Conservation (phyloP, 2,888 invertebrate genomes). For the Osmoderma eremita region DNA sequence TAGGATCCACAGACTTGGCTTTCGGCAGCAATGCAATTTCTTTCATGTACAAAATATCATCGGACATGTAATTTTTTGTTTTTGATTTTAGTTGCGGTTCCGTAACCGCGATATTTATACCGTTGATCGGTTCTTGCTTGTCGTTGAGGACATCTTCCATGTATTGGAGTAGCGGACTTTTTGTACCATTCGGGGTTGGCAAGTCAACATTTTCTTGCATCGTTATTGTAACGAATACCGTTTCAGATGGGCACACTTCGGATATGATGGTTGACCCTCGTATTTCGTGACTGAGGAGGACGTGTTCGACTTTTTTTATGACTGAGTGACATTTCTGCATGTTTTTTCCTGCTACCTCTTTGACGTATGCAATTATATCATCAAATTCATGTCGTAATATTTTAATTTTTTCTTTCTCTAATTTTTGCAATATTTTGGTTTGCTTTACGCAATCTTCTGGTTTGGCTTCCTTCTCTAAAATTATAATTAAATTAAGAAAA, state of each 20-base stretch:
- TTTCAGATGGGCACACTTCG: conserved; percentile 50
- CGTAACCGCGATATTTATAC: conserved; percentile 47
- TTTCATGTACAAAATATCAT: conserved; percentile 44
- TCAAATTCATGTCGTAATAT: conserved; percentile 49
- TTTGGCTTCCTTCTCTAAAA: conserved; percentile 11
- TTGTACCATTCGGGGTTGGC: conserved; percentile 43
- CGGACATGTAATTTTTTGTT: conserved; percentile 40
- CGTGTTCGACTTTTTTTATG: conserved; percentile 52
- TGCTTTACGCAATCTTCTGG: conserved; percentile 37
- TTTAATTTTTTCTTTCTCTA: conserved; percentile 48
- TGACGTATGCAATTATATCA: conserved; percentile 49
- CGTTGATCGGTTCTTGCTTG: conserved; percentile 44
- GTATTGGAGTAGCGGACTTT: conserved; percentile 46
- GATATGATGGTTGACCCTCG: conserved; percentile 53
- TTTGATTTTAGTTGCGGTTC: conserved; percentile 42
- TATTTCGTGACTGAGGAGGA: conserved; percentile 54
- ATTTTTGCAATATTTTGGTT: conserved; percentile 39
- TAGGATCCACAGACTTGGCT: conserved; percentile 44
- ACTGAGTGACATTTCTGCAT: conserved; percentile 43
- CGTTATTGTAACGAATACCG: conserved; percentile 49
- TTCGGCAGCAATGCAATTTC: conserved; percentile 45
- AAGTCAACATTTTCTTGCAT: conserved; percentile 45
- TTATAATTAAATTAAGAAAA: background rate
- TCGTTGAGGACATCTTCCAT: conserved; percentile 54
- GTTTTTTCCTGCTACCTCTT: conserved; percentile 48